A percentile compares a stretch with the other conserved stretches of the same genome.
Evolutionary conservation across 2,113 vertebrate species (phyloP).

Genomic region (Microtus montanus): DNA sequence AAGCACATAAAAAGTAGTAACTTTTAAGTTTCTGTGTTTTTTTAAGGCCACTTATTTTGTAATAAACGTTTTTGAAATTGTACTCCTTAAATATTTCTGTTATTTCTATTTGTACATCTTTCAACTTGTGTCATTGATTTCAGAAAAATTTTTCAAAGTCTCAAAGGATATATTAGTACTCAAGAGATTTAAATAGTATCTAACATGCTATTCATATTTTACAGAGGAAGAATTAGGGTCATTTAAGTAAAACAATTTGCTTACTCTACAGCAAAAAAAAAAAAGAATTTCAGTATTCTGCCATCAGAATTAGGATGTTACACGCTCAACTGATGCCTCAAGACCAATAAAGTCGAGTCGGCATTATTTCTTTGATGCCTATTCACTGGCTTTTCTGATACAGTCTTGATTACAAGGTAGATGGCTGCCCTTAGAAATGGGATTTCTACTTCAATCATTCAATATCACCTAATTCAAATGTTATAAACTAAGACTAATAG

Average conservation of each 20-base stretch:
- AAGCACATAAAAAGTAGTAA: neutral
- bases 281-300: neutral
- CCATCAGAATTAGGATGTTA: neutral
- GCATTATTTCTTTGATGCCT: neutral
- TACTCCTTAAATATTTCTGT: neutral
- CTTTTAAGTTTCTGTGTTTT: neutral
- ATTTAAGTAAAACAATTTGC: slow-evolving; percentile 5
- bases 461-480: neutral
- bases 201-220: neutral
- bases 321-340: neutral
- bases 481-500: neutral
- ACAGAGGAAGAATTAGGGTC: neutral
- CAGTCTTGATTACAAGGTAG: neutral
- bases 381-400: neutral
- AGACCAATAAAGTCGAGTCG: neutral
- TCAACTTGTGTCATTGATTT: neutral
- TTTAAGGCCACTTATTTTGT: neutral
- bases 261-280: neutral
- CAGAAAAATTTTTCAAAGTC: neutral
- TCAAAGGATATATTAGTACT: neutral
- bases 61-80: neutral
- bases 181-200: neutral
- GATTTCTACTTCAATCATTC: neutral
- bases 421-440: neutral
- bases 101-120: neutral